phyloP scores from a whole-genome alignment of 2,888 invertebrate species.

The Neocrepidodera transversa region DNA sequence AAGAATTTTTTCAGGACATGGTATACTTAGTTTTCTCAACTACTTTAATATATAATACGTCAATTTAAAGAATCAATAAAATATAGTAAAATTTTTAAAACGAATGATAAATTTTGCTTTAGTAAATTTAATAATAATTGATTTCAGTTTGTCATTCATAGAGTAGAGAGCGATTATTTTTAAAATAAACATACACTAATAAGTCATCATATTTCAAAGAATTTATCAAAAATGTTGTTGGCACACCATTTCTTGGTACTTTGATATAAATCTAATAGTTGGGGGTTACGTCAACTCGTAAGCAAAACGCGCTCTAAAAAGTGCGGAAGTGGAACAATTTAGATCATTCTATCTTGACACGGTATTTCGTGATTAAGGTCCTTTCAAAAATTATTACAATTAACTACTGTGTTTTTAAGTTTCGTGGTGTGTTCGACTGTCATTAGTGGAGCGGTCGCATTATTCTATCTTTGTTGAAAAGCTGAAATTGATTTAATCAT shows the following conservation, averaged over 20 bases:
- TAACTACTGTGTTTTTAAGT: conserved; percentile 33
- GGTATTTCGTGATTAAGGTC: conserved; percentile 48
- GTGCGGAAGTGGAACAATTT: conserved; percentile 47
- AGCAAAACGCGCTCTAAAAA: conserved; percentile 19
- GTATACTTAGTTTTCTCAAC: too few relatives aligned
- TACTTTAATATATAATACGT: too few relatives aligned
- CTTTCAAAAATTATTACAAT: conserved; percentile 40
- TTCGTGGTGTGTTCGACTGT: conserved; percentile 15
- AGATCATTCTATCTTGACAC: conserved; percentile 46
- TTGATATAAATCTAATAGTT: conserved; percentile 11
- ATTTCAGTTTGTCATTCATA: too few relatives aligned
- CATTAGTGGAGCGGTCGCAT: conserved; percentile 13
- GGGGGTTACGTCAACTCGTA: conserved; percentile 6
- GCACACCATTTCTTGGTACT: conserved; percentile 5
- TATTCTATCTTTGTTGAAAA: conserved; percentile 18
- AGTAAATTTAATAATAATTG: too few relatives aligned
- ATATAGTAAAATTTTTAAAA: too few relatives aligned
- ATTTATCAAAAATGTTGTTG: conserved; percentile 1
- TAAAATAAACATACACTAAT: too few relatives aligned
- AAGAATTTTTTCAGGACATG: too few relatives aligned
- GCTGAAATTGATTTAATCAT: conserved; percentile 19
- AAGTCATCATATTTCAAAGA: too few relatives aligned
- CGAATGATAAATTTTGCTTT: too few relatives aligned
- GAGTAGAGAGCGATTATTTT: too few relatives aligned
- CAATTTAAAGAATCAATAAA: too few relatives aligned